These are phyloP conservation scores for Macropus fuliginosus DNA, from an alignment of 2,797 vertebrate genomes.

Conservation along the genomic window DNA sequence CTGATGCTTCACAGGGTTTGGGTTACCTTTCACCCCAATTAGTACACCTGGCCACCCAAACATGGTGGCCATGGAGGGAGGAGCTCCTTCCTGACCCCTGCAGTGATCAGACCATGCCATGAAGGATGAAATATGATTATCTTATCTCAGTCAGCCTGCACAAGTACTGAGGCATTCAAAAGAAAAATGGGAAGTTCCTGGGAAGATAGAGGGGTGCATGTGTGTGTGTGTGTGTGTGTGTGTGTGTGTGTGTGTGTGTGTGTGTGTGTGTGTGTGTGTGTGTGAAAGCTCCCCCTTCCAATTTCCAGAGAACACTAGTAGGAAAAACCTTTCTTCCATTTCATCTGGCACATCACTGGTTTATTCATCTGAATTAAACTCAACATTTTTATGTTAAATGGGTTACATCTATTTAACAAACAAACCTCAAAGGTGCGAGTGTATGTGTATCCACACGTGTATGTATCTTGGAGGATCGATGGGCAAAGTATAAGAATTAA, in stretches of 20 bases:
- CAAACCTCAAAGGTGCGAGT: background rate
- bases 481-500: slow-evolving; percentile 37
- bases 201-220: background rate
- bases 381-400: slow-evolving; percentile 48
- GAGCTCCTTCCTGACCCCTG: slow-evolving; percentile 12
- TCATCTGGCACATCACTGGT: slow-evolving; percentile 16
- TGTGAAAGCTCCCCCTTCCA: background rate
- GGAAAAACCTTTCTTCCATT: slow-evolving; percentile 34
- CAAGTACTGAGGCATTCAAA: slow-evolving; percentile 17
- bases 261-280: background rate
- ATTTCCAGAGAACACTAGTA: slow-evolving; percentile 39
- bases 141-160: slow-evolving; percentile 7
- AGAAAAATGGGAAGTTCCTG: slow-evolving; percentile 3
- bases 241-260: background rate
- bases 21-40: slow-evolving; percentile 26
- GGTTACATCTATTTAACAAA: slow-evolving; percentile 40
- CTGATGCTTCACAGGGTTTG: slow-evolving; percentile 37
- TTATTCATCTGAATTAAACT: slow-evolving; percentile 52
- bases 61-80: background rate
- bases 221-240: no score
- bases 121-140: slow-evolving; percentile 45
- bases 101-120: slow-evolving; percentile 15
- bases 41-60: slow-evolving; percentile 45
- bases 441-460: background rate
- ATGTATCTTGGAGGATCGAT: background rate